Percentiles rank a stretch among this genome's conserved stretches.
Conservation (phyloP, 2,888 invertebrate genomes). For the Drosophila picticornis region DNA sequence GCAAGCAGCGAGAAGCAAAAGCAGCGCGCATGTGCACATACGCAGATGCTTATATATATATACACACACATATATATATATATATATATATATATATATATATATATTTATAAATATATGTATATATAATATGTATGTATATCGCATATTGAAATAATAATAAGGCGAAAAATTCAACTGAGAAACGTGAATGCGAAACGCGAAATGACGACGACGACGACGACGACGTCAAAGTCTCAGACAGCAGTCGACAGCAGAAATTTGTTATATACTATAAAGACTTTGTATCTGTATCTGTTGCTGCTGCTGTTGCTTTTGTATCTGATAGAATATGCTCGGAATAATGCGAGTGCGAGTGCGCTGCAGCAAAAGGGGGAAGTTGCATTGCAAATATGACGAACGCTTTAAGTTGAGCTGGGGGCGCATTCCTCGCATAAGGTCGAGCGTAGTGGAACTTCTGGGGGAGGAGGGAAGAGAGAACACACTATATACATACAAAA, state of each 20-base stretch:
- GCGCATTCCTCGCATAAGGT: conserved; percentile 76
- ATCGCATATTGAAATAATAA: conserved; percentile 76
- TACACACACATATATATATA: conserved; percentile 19
- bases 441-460: conserved; percentile 51
- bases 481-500: conserved; percentile 19
- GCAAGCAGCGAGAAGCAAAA: conserved; percentile 31
- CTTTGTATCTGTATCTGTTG: conserved; percentile 30
- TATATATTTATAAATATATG: conserved; percentile 30
- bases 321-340: conserved; percentile 71
- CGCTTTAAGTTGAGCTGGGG: conserved; percentile 67
- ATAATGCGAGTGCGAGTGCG: conserved; percentile 58
- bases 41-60: conserved; percentile 41
- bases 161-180: conserved; percentile 79
- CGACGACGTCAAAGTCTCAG: conserved; percentile 70
- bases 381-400: conserved; percentile 64
- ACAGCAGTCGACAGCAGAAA: conserved; percentile 65
- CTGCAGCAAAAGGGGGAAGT: conserved; percentile 53
- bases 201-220: conserved; percentile 54
- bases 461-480: background rate
- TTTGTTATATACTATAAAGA: conserved; percentile 65
- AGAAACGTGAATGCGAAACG: conserved; percentile 74
- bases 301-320: conserved; percentile 45
- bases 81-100: conserved; percentile 4
- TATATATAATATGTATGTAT: conserved; percentile 28
- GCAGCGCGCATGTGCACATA: conserved; percentile 60